Conservation (phyloP, 2,888 invertebrate species). For the Cerastis leucographa region DNA sequence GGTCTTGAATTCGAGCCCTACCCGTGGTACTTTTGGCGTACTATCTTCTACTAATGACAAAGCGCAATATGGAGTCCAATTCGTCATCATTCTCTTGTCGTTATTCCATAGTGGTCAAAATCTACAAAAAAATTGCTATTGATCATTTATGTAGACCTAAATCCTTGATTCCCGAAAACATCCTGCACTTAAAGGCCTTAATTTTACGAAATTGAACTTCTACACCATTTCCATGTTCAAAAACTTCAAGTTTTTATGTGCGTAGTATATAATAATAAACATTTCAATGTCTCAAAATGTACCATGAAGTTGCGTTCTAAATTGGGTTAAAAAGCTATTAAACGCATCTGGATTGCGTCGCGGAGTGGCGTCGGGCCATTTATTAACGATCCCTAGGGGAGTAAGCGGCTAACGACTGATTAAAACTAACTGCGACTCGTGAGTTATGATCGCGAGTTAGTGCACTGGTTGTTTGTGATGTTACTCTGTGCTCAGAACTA, state of each 20-base stretch:
- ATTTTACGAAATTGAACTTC: constrained; percentile 17
- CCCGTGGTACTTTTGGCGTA: neutral
- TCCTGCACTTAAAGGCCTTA: neutral
- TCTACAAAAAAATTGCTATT: neutral
- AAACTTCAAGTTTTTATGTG: constrained; percentile 47
- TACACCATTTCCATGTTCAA: constrained; percentile 7
- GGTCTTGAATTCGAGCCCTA: neutral
- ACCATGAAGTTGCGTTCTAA: constrained; percentile 67
- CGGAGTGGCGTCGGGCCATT: constrained; percentile 65
- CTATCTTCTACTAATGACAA: neutral
- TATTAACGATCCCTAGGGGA: constrained; percentile 74
- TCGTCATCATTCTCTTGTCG: too few relatives aligned
- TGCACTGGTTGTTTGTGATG: constrained; percentile 53
- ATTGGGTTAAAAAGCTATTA: constrained; percentile 81
- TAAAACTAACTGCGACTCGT: constrained; percentile 75
- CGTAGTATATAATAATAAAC: constrained; percentile 65
- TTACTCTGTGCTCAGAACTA: constrained; percentile 8
- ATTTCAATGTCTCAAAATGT: constrained; percentile 68
- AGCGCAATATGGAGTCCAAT: neutral
- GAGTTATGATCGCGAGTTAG: constrained; percentile 69
- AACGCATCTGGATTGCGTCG: constrained; percentile 79
- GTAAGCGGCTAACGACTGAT: constrained; percentile 73
- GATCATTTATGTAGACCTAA: neutral
- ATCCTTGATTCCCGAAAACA: neutral
- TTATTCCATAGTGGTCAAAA: neutral